These are phyloP conservation scores for Triplophysa bombifrons DNA, from an alignment of 2,797 vertebrate species.

Conservation along the genomic window DNA sequence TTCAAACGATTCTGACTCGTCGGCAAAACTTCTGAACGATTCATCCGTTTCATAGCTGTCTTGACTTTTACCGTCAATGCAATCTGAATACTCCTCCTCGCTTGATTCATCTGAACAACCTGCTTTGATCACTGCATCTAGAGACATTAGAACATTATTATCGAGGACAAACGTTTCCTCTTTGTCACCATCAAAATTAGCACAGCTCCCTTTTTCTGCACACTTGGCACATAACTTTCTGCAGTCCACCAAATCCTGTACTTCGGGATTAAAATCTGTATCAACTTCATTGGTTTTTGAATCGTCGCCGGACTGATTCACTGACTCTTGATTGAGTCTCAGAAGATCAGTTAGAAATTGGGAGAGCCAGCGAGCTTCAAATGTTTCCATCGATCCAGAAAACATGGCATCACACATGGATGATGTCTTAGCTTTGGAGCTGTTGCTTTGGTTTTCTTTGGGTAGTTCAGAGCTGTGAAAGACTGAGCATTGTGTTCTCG, in stretches of 20 bases:
- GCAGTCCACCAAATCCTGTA: conserved; percentile 57
- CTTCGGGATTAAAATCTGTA: conserved; percentile 31
- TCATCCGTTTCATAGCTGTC: conserved; percentile 54
- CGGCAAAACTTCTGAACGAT: conserved; percentile 56
- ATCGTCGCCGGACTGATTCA: conserved; percentile 6
- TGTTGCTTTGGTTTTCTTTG: conserved; percentile 21
- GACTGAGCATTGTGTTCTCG: conserved; percentile 4
- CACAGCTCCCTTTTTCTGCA: conserved; percentile 56
- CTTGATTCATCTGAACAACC: conserved; percentile 51
- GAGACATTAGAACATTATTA: conserved; percentile 13
- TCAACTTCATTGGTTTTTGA: neutral
- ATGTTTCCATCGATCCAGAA: conserved; percentile 59
- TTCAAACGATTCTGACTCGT: conserved; percentile 60
- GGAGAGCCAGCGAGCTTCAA: conserved; percentile 58
- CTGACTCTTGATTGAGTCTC: conserved; percentile 39
- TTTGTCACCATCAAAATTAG: conserved; percentile 1
- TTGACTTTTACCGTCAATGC: conserved; percentile 57
- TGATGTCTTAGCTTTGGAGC: conserved; percentile 14
- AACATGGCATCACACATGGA: conserved; percentile 52
- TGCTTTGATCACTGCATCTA: conserved; percentile 8
- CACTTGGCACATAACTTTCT: conserved; percentile 71
- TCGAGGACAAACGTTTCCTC: neutral
- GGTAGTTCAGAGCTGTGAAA: conserved; percentile 44
- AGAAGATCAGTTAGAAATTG: conserved; percentile 56
- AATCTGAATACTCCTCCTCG: conserved; percentile 54